Evolutionary conservation across 2,888 invertebrate genomes (phyloP), one percentile per base, ranked within the genome.

Genomic region (Orgyia antiqua): DNA sequence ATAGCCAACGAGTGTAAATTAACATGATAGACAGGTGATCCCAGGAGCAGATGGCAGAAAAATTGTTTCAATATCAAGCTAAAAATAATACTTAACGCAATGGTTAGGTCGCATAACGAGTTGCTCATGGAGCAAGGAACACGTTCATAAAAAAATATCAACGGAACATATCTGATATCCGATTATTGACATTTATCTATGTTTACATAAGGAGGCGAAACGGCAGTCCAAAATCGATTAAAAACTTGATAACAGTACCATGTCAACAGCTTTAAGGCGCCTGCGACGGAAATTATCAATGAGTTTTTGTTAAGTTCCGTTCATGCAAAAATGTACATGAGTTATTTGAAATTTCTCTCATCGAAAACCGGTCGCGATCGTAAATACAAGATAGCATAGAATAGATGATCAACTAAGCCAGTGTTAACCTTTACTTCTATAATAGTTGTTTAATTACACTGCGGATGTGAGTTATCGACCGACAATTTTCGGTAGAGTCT

Each of bases 181-280:
- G 67, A 60, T 54, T 83, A 67, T 84, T 80, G 80, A 84, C 82
- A 74, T 71, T 68, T 61, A 70, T 68, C 23, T 46, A 58, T 80
- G 76, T 86, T 83, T 73, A 78, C 82, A 58, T 67, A 84, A 68
- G 70, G 68, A 76, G 79, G 74, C 82, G 71, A 83, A 83, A 80
- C 86, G 86, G 84, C 83, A 84, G 83, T 82, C 83, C 60, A 73
- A 73, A 75, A 64, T 71, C 72, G 83, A 83, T 83, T 83, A 83
- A 65, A 24, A 63, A 44, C 48, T 48, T 52, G 82, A 83, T 82
- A 83, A 80, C 64, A 57, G 23, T 45, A 58, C 37, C n/a, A 48
- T 69, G 77, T 77, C 71, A 79, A 77, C 68, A 79, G 63, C 65
- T 68, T 52, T 54, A 56, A 65, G 83, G 78, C 80, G 79, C 80